phyloP scores from a whole-genome alignment of 1,140 invertebrate species.

The Riptortus pedestris region DNA sequence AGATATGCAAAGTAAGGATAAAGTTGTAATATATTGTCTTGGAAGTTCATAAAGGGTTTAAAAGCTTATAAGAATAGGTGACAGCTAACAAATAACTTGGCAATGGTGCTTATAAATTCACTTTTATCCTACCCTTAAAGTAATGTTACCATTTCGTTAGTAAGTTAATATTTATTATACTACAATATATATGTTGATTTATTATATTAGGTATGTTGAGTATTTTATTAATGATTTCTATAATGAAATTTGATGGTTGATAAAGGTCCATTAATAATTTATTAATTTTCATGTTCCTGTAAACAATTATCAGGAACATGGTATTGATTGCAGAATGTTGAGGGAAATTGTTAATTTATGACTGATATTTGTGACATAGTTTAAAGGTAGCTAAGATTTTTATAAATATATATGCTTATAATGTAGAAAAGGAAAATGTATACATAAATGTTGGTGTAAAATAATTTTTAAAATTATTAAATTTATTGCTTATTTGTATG shows the following conservation, averaged over 20 bases:
- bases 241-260: background rate
- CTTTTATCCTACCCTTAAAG: background rate
- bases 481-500: constrained; percentile 1
- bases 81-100: background rate
- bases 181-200: background rate
- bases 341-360: background rate
- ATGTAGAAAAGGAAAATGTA: background rate
- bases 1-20: too few relatives aligned
- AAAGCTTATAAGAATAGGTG: background rate
- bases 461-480: background rate
- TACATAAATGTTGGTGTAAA: background rate
- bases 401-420: background rate
- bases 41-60: background rate
- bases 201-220: too few relatives aligned
- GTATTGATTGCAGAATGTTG: too few relatives aligned
- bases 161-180: background rate
- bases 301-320: background rate
- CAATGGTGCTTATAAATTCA: background rate
- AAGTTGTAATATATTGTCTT: too few relatives aligned
- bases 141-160: background rate
- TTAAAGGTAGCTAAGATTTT: background rate
- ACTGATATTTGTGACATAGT: background rate
- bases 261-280: constrained; percentile 6
- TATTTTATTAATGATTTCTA: background rate
- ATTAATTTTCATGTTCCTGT: background rate